Percentiles rank a stretch among this genome's conserved stretches.
These are phyloP conservation scores for Dufourea novaeangliae DNA, from an alignment of 1,140 invertebrate species.

Conservation along the genomic window DNA sequence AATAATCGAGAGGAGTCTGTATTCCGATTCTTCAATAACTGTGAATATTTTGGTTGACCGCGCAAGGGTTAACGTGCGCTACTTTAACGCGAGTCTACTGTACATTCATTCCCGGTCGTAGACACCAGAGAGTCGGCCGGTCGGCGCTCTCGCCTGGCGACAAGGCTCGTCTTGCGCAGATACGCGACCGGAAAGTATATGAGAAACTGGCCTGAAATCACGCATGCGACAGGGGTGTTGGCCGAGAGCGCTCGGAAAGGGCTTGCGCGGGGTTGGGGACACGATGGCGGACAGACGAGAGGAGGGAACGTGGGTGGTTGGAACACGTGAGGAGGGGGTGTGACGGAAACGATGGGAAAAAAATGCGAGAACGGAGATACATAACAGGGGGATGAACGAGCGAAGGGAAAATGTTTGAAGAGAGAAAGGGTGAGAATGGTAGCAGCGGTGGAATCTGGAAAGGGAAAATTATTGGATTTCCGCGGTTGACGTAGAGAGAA, in stretches of 20 bases:
- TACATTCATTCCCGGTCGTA: constrained; percentile 30
- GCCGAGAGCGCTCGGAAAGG: neutral
- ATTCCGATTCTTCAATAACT: too few species aligned
- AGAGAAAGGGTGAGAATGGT: neutral
- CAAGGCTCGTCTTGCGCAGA: constrained; percentile 38
- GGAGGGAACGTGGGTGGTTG: neutral
- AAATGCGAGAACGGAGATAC: neutral
- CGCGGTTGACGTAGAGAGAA: too few species aligned
- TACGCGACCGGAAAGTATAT: neutral
- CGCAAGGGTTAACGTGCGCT: neutral
- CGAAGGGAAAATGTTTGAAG: neutral
- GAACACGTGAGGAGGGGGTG: neutral
- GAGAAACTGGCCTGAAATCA: constrained; percentile 8
- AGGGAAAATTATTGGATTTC: too few species aligned
- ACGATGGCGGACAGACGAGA: neutral
- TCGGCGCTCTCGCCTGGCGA: constrained; percentile 31
- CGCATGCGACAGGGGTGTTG: constrained; percentile 35
- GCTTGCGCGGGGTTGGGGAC: neutral
- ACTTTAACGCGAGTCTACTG: too few species aligned
- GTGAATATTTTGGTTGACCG: too few species aligned
- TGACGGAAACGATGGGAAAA: neutral
- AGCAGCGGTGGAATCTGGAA: too few species aligned
- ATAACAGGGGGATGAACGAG: neutral
- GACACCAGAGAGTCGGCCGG: constrained; percentile 23
- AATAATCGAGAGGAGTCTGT: too few species aligned